A percentile compares a stretch with the other conserved stretches of the same genome.
phyloP scores from a whole-genome alignment of 1,140 invertebrate species.

The Drosophila repletoides region DNA sequence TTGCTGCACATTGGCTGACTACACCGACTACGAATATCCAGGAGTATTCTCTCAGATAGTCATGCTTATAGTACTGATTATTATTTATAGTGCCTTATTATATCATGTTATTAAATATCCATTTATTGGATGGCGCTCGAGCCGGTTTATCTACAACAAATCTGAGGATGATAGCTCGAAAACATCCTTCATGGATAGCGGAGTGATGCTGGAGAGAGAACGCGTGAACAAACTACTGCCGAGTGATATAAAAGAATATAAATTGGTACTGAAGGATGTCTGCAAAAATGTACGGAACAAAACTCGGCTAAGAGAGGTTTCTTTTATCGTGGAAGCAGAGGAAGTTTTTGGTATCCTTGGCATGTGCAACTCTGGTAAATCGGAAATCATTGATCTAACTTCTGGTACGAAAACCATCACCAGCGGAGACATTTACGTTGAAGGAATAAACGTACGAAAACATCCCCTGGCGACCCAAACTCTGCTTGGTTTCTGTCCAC shows the following conservation, averaged over 20 bases:
- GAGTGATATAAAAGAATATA: background rate
- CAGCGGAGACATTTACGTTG: background rate
- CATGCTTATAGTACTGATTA: background rate
- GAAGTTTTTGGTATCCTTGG: constrained; percentile 13
- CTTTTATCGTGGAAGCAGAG: background rate
- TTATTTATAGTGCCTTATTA: background rate
- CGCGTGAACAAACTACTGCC: background rate
- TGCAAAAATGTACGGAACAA: background rate
- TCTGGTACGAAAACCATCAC: background rate
- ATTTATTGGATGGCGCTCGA: background rate
- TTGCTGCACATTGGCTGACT: background rate
- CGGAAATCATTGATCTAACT: background rate
- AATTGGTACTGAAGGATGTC: background rate
- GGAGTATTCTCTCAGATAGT: background rate
- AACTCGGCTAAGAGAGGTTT: background rate
- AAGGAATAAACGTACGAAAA: background rate
- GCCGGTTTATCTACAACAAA: background rate
- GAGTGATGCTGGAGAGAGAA: background rate
- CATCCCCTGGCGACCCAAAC: background rate
- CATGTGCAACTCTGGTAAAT: background rate
- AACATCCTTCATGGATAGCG: background rate
- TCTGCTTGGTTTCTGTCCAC: background rate
- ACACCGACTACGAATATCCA: background rate
- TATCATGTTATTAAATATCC: background rate
- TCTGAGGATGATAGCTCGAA: background rate